These are phyloP conservation scores for Petaurus breviceps DNA, from an alignment of 2,113 vertebrate species.

Conservation along the genomic window DNA sequence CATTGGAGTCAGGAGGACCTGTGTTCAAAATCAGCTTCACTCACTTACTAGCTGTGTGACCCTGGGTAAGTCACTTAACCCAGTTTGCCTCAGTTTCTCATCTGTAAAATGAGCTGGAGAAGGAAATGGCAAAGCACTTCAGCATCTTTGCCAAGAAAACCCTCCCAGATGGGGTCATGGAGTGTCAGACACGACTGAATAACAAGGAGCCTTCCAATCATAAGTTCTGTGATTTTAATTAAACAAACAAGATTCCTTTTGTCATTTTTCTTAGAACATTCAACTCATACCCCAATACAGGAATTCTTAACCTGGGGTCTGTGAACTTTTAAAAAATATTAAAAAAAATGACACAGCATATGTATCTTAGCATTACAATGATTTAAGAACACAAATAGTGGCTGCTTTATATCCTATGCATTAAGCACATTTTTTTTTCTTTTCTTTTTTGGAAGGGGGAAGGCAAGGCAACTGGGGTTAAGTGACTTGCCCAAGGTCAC, in stretches of 20 bases:
- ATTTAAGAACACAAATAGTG: background rate
- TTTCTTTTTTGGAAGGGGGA: too few relatives aligned
- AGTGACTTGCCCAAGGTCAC: too few relatives aligned
- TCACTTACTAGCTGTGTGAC: background rate
- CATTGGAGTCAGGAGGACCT: background rate
- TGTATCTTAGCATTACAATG: background rate
- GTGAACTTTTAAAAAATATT: background rate
- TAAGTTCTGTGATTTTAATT: background rate
- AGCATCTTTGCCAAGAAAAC: background rate
- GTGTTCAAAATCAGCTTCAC: background rate
- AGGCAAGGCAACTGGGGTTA: too few relatives aligned
- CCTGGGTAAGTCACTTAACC: background rate
- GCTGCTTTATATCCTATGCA: background rate
- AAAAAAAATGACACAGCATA: background rate
- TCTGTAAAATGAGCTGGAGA: background rate
- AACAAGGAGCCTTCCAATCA: background rate
- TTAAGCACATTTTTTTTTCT: background rate
- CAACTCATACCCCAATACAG: background rate
- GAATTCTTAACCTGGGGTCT: background rate
- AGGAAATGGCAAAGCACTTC: background rate
- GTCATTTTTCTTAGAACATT: background rate
- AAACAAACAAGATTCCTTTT: background rate
- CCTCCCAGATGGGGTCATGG: background rate
- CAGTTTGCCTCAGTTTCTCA: background rate
- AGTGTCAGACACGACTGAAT: background rate